Percentiles rank a stretch among this genome's conserved stretches.
phyloP scores from a whole-genome alignment of 2,113 vertebrate genomes.

The Nothobranchius furzeri region DNA sequence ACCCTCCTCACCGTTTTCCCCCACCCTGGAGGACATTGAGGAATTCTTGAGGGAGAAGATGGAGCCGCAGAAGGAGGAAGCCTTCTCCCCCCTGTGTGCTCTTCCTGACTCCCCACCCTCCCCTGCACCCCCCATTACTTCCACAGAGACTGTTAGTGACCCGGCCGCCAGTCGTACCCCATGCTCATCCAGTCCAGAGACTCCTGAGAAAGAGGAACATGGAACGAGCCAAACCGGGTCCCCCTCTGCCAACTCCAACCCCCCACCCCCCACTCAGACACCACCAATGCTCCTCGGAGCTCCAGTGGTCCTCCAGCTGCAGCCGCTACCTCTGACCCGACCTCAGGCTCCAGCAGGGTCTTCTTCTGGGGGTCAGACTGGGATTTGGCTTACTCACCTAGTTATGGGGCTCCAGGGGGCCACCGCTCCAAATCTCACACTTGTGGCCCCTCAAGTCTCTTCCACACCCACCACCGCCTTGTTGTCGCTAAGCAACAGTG shows the following conservation, averaged over 20 bases:
- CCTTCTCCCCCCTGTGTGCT: slow-evolving; percentile 35
- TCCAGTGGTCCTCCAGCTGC: slow-evolving; percentile 84
- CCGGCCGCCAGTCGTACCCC: slow-evolving; percentile 12
- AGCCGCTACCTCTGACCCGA: slow-evolving; percentile 74
- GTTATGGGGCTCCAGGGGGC: slow-evolving; percentile 80
- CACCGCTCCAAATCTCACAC: slow-evolving; percentile 72
- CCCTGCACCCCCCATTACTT: background rate
- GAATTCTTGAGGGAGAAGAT: slow-evolving; percentile 88
- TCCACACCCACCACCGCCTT: slow-evolving; percentile 50
- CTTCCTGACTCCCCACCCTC: slow-evolving; percentile 21
- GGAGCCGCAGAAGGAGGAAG: slow-evolving; percentile 74
- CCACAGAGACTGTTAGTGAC: slow-evolving; percentile 36
- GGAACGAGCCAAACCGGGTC: slow-evolving; percentile 18
- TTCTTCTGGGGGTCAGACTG: slow-evolving; percentile 39
- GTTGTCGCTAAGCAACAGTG: slow-evolving; percentile 49
- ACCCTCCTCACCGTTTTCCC: slow-evolving; percentile 79
- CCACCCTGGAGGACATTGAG: slow-evolving; percentile 90
- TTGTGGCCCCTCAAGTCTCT: slow-evolving; percentile 70
- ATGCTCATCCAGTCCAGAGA: slow-evolving; percentile 16
- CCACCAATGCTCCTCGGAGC: slow-evolving; percentile 64
- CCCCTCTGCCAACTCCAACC: slow-evolving; percentile 2
- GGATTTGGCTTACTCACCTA: slow-evolving; percentile 80
- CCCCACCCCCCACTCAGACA: slow-evolving; percentile 35
- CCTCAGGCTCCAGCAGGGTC: slow-evolving; percentile 39
- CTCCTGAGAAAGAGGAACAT: slow-evolving; percentile 9